These are phyloP conservation scores for Germaria angustata DNA, from an alignment of 2,888 invertebrate genomes.

Conservation along the genomic window DNA sequence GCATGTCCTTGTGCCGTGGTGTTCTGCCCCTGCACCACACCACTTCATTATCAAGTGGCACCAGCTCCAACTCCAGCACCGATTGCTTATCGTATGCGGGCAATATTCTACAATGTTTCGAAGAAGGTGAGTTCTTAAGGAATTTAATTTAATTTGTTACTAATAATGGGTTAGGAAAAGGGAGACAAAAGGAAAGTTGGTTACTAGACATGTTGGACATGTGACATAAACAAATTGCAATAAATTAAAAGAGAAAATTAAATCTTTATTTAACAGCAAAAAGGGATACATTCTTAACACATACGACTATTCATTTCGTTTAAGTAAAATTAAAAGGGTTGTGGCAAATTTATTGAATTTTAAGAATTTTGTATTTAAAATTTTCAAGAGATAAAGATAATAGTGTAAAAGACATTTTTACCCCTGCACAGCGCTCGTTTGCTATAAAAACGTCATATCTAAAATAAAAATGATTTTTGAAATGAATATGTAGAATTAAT, in stretches of 20 bases:
- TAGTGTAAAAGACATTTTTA: too few species aligned
- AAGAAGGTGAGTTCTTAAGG: conserved; percentile 84
- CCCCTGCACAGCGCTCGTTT: too few species aligned
- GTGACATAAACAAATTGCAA: conserved; percentile 43
- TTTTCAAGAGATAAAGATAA: too few species aligned
- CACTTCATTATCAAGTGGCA: conserved; percentile 69
- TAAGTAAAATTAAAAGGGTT: background rate
- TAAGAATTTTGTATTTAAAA: background rate
- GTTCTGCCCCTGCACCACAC: conserved; percentile 82
- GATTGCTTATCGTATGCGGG: conserved; percentile 90
- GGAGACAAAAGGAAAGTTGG: background rate
- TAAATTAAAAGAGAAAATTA: conserved; percentile 26
- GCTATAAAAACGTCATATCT: too few species aligned
- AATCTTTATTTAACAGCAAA: background rate
- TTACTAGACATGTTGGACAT: conserved; percentile 39
- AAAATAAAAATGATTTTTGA: too few species aligned
- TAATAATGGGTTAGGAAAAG: background rate
- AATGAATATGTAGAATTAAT: too few species aligned
- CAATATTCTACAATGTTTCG: conserved; percentile 91
- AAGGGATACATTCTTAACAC: background rate
- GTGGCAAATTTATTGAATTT: background rate
- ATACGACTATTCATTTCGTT: too few species aligned
- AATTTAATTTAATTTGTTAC: conserved; percentile 38
- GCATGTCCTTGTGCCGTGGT: conserved; percentile 88
- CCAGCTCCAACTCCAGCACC: conserved; percentile 78